Evolutionary conservation across 2,888 invertebrate genomes (phyloP), one percentile per base, ranked within the genome.

Genomic region (Tinea pellionella): DNA sequence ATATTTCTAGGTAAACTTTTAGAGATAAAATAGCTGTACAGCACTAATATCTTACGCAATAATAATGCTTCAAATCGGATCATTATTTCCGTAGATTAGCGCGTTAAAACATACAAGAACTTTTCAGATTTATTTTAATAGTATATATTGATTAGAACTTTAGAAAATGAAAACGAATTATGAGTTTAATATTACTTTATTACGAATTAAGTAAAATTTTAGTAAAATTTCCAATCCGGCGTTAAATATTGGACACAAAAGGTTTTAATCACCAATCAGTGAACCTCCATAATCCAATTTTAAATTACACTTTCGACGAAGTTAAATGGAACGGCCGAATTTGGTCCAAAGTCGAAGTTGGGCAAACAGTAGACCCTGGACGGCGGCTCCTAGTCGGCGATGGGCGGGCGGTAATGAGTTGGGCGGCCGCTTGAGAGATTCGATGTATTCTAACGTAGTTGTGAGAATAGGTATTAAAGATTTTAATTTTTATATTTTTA

Each of bases 311-410:
- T 66, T 62, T 61, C 53, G 59, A 30, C 55, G 41, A 29, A 57
- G 47, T 47, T 58, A 61, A 47, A 59, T 61, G 59, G n/a, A 59
- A 59, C 59, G 59, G 59, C 43, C 59, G 59, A 43, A 57, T 57
- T 57, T 57, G n/a, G 63, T 61, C 62, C 63, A 62, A 65, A 64
- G 67, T 65, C 63, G 69, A 78, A 79, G 80, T 79, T 79, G 74
- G 75, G 70, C 69, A 69, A 69, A 71, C n/a, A 57, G 57, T 13
- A 57, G 59, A 29, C 43, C 59, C 59, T 59, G 42, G 42, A 68
- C 67, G 78, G 80, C 80, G 79, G 80, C 79, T 77, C 83, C 82
- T 83, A 19, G 61, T 77, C 64, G 82, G 80, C 68, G 64, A 69
- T 66, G 67, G 68, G 68, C 71, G 67, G 68, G 68, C 71, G 65